A percentile compares a stretch with the other conserved stretches of the same genome.
Evolutionary conservation across 2,797 vertebrate species (phyloP).

Genomic region (Rhadinocentrus ornatus): DNA sequence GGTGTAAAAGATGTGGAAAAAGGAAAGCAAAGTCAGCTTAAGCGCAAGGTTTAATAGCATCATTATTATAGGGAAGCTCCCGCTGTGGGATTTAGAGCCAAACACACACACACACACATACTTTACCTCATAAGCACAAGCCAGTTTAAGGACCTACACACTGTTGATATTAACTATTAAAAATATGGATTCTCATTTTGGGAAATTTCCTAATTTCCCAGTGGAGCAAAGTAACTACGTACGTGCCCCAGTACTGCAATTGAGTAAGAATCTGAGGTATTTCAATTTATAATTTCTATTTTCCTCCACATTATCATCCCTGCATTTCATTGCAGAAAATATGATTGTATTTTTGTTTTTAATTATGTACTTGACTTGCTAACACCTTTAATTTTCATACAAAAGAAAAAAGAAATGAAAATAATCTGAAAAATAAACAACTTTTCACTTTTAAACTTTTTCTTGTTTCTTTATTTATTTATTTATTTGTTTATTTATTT

Average conservation of each 20-base stretch:
- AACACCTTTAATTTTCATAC: background rate
- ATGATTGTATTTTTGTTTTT: background rate
- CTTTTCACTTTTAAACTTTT: too few species aligned
- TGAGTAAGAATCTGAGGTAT: background rate
- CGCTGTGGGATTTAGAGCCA: conserved; percentile 65
- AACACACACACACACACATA: conserved; percentile 34
- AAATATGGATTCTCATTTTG: conserved; percentile 3
- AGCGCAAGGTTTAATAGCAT: conserved; percentile 88
- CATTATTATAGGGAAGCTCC: conserved; percentile 83
- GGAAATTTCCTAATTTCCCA: conserved; percentile 14
- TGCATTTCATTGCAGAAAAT: too few species aligned
- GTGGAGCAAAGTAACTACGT: background rate
- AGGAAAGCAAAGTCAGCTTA: conserved; percentile 89
- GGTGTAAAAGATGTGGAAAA: conserved; percentile 46
- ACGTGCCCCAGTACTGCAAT: too few species aligned
- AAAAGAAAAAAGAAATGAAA: too few species aligned
- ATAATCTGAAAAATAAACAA: too few species aligned
- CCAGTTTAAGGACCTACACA: conserved; percentile 59
- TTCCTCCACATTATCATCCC: background rate
- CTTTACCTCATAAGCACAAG: conserved; percentile 29
- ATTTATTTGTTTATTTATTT: background rate
- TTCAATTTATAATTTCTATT: background rate
- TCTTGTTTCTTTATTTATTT: background rate
- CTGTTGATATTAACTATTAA: conserved; percentile 17
- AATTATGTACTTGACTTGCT: background rate